Base-by-base conservation (phyloP, 2,888 invertebrate genomes). In the Rhingia rostrata region DNA sequence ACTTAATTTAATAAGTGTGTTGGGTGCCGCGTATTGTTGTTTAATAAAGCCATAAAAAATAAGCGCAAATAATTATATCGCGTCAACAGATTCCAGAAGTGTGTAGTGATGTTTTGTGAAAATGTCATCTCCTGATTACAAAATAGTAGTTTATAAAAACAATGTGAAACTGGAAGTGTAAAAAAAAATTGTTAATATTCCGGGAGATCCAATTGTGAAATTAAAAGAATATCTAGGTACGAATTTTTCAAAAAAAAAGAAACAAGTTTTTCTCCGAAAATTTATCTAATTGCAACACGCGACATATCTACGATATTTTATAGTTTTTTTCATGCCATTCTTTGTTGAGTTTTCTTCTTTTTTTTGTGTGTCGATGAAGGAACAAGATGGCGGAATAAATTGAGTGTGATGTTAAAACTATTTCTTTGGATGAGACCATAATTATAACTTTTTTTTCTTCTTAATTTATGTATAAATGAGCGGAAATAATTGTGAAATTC, bases 331-430 rank as follows among this genome's bases (percentile, higher is more conserved):
- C 37, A 54, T 66, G 63, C 64, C 64, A 56, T 73, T 41, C 63
- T 75, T 75, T 58, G 58, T 66, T 32, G 66, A 60, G 35, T 49
- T 67, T 22, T 2, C 22, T 22, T 22, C 22, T 64, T 66, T 33
- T 80, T 53, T 60, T 37, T 66, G 49, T 54, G 39, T 6, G n/a
- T 14, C 56, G 32, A 63, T 63, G 56, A 69, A 56, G 22, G 53
- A 33, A 82, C 81, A 82, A 82, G 70, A 82, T 82, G 81, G 81
- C 81, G 81, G 81, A 70, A 70, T 70, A 66, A 60, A 58, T 72
- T 51, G 39, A 73, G 74, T 66, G 56, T 37, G 64, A 66, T 58
- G 63, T 73, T 33, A 32, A 63, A 74, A 74, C 64, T 54, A 56
- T 63, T 61, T 47, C 22, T 54, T 37, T n/a, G 9, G 37, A 53